Percentiles rank a stretch among this genome's conserved stretches.
Evolutionary conservation across 2,888 invertebrate species (phyloP).

Genomic region (Macropis europaea): DNA sequence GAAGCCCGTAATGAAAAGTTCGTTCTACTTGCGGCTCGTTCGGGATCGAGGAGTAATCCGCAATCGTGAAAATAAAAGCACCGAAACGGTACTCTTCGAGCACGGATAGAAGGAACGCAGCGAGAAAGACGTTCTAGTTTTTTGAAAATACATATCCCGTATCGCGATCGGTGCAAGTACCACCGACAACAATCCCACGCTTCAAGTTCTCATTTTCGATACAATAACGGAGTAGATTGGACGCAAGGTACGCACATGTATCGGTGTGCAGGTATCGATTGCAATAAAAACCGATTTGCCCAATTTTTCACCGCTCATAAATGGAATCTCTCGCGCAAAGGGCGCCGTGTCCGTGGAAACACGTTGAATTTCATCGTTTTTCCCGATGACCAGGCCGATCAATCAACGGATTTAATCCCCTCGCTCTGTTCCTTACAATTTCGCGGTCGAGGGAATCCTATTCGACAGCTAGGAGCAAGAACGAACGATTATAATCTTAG

Average conservation of each 20-base stretch:
- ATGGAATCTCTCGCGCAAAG: conserved; percentile 18
- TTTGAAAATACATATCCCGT: background rate
- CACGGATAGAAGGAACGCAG: background rate
- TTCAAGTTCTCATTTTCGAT: conserved; percentile 26
- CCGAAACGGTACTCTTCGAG: background rate
- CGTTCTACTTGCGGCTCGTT: background rate
- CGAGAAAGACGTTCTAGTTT: background rate
- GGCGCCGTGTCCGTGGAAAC: background rate
- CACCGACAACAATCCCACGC: background rate
- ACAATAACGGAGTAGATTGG: conserved; percentile 24
- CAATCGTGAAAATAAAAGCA: background rate
- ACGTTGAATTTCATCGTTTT: background rate
- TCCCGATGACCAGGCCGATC: background rate
- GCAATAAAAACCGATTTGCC: conserved; percentile 36
- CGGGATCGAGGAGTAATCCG: background rate
- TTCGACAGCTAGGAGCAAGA: background rate
- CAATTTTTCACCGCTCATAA: conserved; percentile 24
- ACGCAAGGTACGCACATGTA: conserved; percentile 28
- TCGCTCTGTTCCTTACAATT: background rate
- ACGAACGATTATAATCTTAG: background rate
- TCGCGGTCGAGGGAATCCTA: background rate
- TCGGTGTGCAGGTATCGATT: conserved; percentile 18
- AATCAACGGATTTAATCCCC: conserved; percentile 24
- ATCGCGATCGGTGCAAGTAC: background rate
- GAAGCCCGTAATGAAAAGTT: background rate